phyloP scores from a whole-genome alignment of 92 coral and sea anemone genomes.

The Plumapathes pennacea region DNA sequence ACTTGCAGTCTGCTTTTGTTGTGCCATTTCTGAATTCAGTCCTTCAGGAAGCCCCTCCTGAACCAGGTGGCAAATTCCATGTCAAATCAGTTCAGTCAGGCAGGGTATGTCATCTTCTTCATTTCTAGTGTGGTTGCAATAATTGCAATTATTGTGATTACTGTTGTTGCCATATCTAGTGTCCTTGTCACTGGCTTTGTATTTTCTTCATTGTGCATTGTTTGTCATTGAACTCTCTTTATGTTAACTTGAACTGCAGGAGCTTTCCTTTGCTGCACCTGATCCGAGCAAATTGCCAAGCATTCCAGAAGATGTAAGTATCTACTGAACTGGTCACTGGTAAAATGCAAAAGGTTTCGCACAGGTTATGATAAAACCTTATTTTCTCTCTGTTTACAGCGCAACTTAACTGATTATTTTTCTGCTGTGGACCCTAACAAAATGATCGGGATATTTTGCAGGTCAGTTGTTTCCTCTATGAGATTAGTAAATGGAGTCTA shows the following conservation, averaged over 20 bases:
- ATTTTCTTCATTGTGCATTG: no score
- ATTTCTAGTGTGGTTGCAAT: no score
- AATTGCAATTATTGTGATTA: no score
- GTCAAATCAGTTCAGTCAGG: conserved; percentile 38
- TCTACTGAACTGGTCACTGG: not conserved
- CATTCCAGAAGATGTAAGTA: conserved; percentile 95
- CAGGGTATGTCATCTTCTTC: conserved; percentile 76
- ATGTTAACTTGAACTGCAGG: no score
- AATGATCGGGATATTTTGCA: conserved; percentile 88
- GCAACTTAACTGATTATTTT: conserved; percentile 92
- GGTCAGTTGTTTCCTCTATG: conserved; percentile 35
- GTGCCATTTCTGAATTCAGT: conserved; percentile 52
- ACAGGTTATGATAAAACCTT: not conserved
- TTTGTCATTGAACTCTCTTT: no score
- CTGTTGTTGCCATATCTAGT: no score
- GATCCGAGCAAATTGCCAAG: conserved; percentile 80
- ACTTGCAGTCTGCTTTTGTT: conserved; percentile 37
- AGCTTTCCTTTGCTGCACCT: conserved; percentile 61
- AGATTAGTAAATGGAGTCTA: not conserved
- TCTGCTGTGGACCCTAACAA: conserved; percentile 85
- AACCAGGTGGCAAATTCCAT: conserved; percentile 53
- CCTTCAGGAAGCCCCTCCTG: conserved; percentile 47
- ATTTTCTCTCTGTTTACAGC: conserved; percentile 37
- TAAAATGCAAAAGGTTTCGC: not conserved
- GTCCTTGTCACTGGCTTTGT: no score